Percentiles rank a stretch among this genome's conserved stretches.
phyloP scores from a whole-genome alignment of 2,888 invertebrate species.

The Allolobophora icterica region DNA sequence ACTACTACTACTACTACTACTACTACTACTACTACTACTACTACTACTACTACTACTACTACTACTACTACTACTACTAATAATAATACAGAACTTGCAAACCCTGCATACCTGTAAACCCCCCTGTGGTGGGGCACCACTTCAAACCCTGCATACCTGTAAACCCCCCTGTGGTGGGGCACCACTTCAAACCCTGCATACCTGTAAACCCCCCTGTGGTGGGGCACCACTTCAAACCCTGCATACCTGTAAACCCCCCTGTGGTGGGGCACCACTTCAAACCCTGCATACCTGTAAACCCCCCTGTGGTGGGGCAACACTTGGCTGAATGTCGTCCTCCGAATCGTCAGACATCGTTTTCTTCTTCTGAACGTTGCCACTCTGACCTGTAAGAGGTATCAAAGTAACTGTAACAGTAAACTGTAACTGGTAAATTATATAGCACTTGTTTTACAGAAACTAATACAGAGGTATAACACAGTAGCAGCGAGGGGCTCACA shows the following conservation, averaged over 20 bases:
- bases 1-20: no score
- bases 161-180: neutral
- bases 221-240: neutral
- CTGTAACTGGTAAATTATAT: neutral
- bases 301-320: neutral
- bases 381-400: slow-evolving; percentile 46
- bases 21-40: no score
- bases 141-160: slow-evolving; percentile 26
- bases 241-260: neutral
- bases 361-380: slow-evolving; percentile 58
- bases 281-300: neutral
- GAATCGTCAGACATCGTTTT: slow-evolving; percentile 50
- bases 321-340: slow-evolving; percentile 53
- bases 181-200: neutral
- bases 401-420: neutral
- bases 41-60: no score
- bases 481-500: no score
- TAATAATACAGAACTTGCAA: no score
- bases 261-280: neutral
- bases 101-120: neutral
- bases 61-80: no score
- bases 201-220: neutral
- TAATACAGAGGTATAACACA: no score
- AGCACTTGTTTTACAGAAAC: no score
- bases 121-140: neutral